Conservation (phyloP, 2,797 vertebrate genomes). For the Sebastes alutus region DNA sequence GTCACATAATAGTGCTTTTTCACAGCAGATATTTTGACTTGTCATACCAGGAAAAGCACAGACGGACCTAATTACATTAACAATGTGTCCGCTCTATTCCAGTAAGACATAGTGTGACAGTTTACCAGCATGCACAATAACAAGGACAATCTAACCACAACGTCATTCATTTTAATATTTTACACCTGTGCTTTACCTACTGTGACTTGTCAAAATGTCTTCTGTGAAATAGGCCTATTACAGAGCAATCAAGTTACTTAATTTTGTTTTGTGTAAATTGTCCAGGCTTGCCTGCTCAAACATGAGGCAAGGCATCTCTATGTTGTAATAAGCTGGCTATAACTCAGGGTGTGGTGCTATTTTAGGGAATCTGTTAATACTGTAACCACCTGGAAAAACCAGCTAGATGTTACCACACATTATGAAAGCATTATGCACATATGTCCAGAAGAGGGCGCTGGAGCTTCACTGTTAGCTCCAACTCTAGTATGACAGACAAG, state of each 20-base stretch:
- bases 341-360: background rate
- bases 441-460: slow-evolving; percentile 32
- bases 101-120: too few relatives aligned
- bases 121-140: too few relatives aligned
- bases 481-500: background rate
- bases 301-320: background rate
- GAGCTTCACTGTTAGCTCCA: background rate
- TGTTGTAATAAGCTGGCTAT: background rate
- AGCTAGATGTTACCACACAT: background rate
- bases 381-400: background rate
- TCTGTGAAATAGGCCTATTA: background rate
- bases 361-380: background rate
- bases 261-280: background rate
- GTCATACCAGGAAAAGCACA: too few relatives aligned
- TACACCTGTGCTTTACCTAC: too few relatives aligned
- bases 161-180: too few relatives aligned
- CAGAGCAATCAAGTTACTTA: background rate
- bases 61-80: too few relatives aligned
- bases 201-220: too few relatives aligned
- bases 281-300: background rate
- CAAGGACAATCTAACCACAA: too few relatives aligned
- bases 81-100: too few relatives aligned
- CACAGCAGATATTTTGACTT: too few relatives aligned
- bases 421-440: background rate
- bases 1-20: background rate